Percentiles rank a stretch among this genome's conserved stretches.
These are phyloP conservation scores for Corythucha ciliata DNA, from an alignment of 2,888 invertebrate species.

Conservation along the genomic window DNA sequence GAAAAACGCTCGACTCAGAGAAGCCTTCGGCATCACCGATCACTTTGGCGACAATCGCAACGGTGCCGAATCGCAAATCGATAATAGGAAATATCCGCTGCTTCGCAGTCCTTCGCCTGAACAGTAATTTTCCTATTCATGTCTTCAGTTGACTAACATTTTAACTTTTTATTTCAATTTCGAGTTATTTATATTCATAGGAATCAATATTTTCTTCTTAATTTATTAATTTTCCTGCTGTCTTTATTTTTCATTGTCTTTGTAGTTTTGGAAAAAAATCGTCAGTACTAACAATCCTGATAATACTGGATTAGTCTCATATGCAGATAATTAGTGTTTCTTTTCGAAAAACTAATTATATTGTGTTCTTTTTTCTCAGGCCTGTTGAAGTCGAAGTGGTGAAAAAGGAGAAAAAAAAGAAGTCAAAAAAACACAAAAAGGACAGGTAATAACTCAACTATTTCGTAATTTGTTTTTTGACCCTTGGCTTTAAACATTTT, in stretches of 20 bases:
- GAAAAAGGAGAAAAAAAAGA: constrained; percentile 53
- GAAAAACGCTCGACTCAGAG: constrained; percentile 84
- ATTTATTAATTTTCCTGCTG: constrained; percentile 1
- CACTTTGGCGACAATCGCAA: constrained; percentile 59
- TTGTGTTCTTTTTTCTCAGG: constrained; percentile 32
- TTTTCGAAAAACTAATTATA: constrained; percentile 10
- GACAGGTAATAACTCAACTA: constrained; percentile 48
- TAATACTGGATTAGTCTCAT: too few species aligned
- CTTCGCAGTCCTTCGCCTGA: constrained; percentile 55
- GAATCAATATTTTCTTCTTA: too few species aligned
- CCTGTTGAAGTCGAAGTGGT: constrained; percentile 40
- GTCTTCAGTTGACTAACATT: not conserved
- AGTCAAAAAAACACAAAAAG: constrained; percentile 58
- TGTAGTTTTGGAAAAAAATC: too few species aligned
- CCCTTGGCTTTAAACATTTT: too few species aligned
- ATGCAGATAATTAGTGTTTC: constrained; percentile 12
- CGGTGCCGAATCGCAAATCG: constrained; percentile 43
- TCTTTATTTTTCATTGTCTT: constrained; percentile 8
- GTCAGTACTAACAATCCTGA: too few species aligned
- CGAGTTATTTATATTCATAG: not conserved
- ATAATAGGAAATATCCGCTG: constrained; percentile 54
- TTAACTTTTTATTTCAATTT: not conserved
- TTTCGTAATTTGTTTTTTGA: constrained; percentile 3
- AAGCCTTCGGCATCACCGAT: constrained; percentile 90
- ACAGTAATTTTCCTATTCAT: constrained; percentile 11